Evolutionary conservation across 2,888 invertebrate species (phyloP), one percentile per base, ranked within the genome.

Genomic region (Pachliopta kotzebuea): DNA sequence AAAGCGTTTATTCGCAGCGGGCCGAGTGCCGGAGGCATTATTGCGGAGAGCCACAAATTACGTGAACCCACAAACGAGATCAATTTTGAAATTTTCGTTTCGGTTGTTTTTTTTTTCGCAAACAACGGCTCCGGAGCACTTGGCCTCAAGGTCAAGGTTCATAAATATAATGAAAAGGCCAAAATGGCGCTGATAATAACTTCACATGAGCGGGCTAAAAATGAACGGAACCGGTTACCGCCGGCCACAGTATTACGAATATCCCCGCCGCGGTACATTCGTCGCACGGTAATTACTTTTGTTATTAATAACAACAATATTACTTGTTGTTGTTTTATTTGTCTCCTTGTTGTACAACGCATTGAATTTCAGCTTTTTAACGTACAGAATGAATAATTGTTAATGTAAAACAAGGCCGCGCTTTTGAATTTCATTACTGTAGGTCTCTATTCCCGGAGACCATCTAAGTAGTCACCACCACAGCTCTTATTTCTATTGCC

Each of bases 111-210:
- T 21, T 21, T 50, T 76, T 78, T 79, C 76, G 71, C 11, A 31
- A 49, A 52, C 42, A 8, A 21, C 24, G 56, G 4, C 23, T 68
- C 74, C 68, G 80, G 45, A 52, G 21, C 86, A 85, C 81, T 87
- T 87, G 86, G 79, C 60, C 60, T 56, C 84, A 87, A 88, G 88
- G 89, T 72, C 83, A 74, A 67, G 68, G 73, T 73, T 80, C 77
- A 70, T 71, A 55, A 75, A 75, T 77, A 75, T 72, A 74, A 52
- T 52, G 50, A 76, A 79, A 75, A 74, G 74, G 75, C 76, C 75
- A 75, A 74, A 80, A 81, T 64, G 83, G 81, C 80, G 80, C 78
- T 70, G 65, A 66, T 60, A 72, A 69, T 52, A 68, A 69, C 71
- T 64, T 70, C 71, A 67, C 65, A 62, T 37, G 31, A 8, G 11